These are phyloP conservation scores for Gari tellinella DNA, from an alignment of 2,888 invertebrate species.

Conservation along the genomic window DNA sequence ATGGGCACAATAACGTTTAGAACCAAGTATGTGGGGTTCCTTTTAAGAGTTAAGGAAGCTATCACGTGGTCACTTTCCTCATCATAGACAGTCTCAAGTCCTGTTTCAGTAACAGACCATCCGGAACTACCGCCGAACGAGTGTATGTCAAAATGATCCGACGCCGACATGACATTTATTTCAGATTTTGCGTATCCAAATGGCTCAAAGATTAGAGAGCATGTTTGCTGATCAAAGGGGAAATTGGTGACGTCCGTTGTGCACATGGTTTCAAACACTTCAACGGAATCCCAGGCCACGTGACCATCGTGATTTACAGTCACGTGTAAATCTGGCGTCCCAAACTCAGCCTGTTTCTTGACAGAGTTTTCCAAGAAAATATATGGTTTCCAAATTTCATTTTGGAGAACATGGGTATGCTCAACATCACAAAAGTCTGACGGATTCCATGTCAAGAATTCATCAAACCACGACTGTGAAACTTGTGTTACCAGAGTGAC, in stretches of 20 bases:
- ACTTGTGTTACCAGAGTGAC: slow-evolving; percentile 39
- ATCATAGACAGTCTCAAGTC: not conserved
- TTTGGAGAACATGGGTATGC: slow-evolving; percentile 36
- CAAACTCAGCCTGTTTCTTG: slow-evolving; percentile 32
- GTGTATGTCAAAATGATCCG: slow-evolving; percentile 38
- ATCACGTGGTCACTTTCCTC: slow-evolving; percentile 27
- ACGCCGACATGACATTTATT: slow-evolving; percentile 16
- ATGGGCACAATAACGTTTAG: slow-evolving; percentile 55
- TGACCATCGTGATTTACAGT: slow-evolving; percentile 18
- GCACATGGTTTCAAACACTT: slow-evolving; percentile 46
- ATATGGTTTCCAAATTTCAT: slow-evolving; percentile 36
- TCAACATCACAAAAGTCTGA: slow-evolving; percentile 21
- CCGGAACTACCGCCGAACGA: slow-evolving; percentile 33
- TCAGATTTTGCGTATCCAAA: slow-evolving; percentile 32
- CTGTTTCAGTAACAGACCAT: slow-evolving; percentile 43
- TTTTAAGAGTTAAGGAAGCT: slow-evolving; percentile 36
- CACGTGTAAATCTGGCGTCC: slow-evolving; percentile 38
- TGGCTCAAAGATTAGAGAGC: slow-evolving; percentile 43
- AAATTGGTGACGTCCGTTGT: slow-evolving; percentile 45
- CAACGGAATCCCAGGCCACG: slow-evolving; percentile 40
- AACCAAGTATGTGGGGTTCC: slow-evolving; percentile 51
- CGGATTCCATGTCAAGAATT: slow-evolving; percentile 50
- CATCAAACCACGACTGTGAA: slow-evolving; percentile 44
- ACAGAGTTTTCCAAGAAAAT: slow-evolving; percentile 50
- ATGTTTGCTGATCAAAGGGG: slow-evolving; percentile 53